phyloP scores from a whole-genome alignment of 2,797 vertebrate species.

The Manis crassicaudata region DNA sequence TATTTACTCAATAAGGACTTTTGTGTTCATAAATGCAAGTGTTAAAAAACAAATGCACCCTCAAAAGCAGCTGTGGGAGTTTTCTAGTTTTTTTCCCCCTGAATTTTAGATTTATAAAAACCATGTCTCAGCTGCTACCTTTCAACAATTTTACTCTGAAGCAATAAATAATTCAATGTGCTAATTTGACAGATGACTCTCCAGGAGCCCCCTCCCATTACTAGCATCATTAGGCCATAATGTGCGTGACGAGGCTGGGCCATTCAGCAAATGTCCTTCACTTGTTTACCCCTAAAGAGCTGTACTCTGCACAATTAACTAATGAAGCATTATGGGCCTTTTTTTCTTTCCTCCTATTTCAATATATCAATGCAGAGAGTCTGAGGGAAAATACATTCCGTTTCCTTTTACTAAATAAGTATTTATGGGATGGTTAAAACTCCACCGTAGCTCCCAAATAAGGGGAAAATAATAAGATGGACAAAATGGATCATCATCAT shows the following conservation, averaged over 20 bases:
- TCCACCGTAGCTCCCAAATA: slow-evolving; percentile 48
- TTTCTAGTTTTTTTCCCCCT: slow-evolving; percentile 60
- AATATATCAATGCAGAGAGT: slow-evolving; percentile 86
- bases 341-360: slow-evolving; percentile 83
- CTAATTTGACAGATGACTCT: slow-evolving; percentile 92
- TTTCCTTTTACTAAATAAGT: slow-evolving; percentile 83
- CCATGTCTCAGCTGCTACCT: slow-evolving; percentile 88
- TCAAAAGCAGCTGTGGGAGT: slow-evolving; percentile 67
- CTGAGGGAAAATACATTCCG: slow-evolving; percentile 82
- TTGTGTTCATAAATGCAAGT: slow-evolving; percentile 33
- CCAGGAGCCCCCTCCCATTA: slow-evolving; percentile 89
- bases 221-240: slow-evolving; percentile 90
- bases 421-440: slow-evolving; percentile 78
- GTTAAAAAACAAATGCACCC: slow-evolving; percentile 23
- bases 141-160: slow-evolving; percentile 87
- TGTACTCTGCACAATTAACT: slow-evolving; percentile 89
- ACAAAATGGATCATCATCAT: slow-evolving; percentile 48
- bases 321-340: slow-evolving; percentile 89
- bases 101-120: slow-evolving; percentile 83
- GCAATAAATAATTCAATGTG: slow-evolving; percentile 92
- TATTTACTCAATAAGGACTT: not conserved
- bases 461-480: slow-evolving; percentile 70
- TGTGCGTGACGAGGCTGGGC: slow-evolving; percentile 87
- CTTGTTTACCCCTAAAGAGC: slow-evolving; percentile 91
- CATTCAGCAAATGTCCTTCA: slow-evolving; percentile 91